A percentile compares a stretch with the other conserved stretches of the same genome.
These are phyloP conservation scores for Merluccius polli DNA, from an alignment of 2,797 vertebrate genomes.

Conservation along the genomic window DNA sequence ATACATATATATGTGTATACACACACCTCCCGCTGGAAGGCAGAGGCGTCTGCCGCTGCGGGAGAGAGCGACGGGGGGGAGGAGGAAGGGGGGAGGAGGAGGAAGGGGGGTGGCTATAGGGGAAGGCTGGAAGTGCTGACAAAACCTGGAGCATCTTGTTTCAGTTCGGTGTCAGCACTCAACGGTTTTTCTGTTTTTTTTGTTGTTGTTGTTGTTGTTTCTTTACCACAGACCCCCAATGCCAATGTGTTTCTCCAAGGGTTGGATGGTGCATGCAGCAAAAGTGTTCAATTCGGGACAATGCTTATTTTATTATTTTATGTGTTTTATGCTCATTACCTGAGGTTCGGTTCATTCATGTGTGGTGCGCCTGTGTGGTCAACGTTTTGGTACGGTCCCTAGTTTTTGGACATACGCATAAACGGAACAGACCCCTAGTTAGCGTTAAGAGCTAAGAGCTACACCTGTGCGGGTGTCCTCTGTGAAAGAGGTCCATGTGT, in stretches of 20 bases:
- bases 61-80: slow-evolving; percentile 39
- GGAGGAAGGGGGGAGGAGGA: slow-evolving; percentile 33
- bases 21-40: not conserved
- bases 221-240: not conserved
- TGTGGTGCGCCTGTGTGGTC: not conserved
- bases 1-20: not conserved
- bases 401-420: too few species aligned
- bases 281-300: not conserved
- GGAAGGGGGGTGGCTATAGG: slow-evolving; percentile 41
- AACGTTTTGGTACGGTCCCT: not conserved
- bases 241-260: not conserved
- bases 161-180: slow-evolving; percentile 68
- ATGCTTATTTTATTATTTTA: not conserved
- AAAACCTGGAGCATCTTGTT: slow-evolving; percentile 61
- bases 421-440: too few species aligned
- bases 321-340: not conserved
- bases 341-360: not conserved
- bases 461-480: too few species aligned
- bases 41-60: not conserved
- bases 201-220: not conserved
- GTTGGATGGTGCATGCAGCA: not conserved
- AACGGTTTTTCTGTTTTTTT: slow-evolving; percentile 35
- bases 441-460: too few species aligned
- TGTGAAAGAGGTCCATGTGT: too few species aligned
- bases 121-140: slow-evolving; percentile 64